phyloP scores from a whole-genome alignment of 2,113 vertebrate species.

The Dipodomys spectabilis region DNA sequence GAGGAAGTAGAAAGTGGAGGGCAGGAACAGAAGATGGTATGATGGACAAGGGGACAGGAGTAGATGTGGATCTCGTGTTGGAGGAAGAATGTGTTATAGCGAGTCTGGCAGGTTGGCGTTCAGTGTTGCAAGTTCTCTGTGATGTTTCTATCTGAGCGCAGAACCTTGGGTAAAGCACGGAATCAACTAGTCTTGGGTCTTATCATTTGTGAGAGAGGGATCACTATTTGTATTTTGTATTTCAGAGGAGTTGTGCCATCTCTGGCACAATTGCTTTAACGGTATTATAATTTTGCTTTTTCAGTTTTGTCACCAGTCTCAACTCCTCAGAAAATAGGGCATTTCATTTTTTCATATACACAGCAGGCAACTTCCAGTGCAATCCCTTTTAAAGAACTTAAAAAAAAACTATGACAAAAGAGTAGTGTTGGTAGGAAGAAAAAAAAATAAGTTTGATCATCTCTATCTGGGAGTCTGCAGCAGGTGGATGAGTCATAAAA shows the following conservation, averaged over 20 bases:
- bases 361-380: background rate
- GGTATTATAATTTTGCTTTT: background rate
- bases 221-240: background rate
- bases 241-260: background rate
- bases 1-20: background rate
- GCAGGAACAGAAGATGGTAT: no score
- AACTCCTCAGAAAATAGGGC: background rate
- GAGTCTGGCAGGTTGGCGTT: background rate
- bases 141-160: background rate
- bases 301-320: background rate
- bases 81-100: background rate
- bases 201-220: conserved; percentile 11
- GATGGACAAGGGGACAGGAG: no score
- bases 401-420: background rate
- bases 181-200: background rate
- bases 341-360: background rate
- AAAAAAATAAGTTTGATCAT: background rate
- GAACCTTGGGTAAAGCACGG: background rate
- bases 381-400: background rate
- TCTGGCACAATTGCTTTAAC: background rate
- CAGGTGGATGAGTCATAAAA: background rate
- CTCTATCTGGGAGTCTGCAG: background rate
- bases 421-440: background rate
- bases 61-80: background rate
- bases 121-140: background rate